phyloP scores from a whole-genome alignment of 2,888 invertebrate genomes.

The Octodonta nipae region DNA sequence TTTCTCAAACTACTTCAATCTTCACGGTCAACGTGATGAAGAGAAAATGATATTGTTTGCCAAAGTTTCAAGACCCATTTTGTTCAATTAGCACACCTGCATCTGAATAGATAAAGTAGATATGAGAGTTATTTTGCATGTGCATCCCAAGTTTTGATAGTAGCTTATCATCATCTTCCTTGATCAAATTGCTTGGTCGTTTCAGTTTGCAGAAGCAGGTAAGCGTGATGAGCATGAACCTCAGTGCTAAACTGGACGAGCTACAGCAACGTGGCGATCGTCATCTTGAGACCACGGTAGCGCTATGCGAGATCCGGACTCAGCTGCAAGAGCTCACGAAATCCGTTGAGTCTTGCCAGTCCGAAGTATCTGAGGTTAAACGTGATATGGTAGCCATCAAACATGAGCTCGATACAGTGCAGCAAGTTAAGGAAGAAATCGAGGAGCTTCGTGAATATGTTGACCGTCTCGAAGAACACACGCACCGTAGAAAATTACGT shows the following conservation, averaged over 20 bases:
- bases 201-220: constrained; percentile 90
- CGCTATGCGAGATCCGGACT: constrained; percentile 82
- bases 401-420: constrained; percentile 84
- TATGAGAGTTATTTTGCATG: too few relatives aligned
- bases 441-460: constrained; percentile 86
- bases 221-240: constrained; percentile 94
- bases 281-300: constrained; percentile 84
- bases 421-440: constrained; percentile 89
- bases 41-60: too few relatives aligned
- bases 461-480: constrained; percentile 81
- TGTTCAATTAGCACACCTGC: too few relatives aligned
- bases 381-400: constrained; percentile 91
- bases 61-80: too few relatives aligned
- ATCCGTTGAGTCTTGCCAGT: constrained; percentile 89
- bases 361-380: constrained; percentile 85
- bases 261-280: constrained; percentile 78
- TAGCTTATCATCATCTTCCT: too few relatives aligned
- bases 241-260: constrained; percentile 87
- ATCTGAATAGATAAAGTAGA: too few relatives aligned
- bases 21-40: too few relatives aligned
- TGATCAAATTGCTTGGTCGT: neutral
- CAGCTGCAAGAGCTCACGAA: constrained; percentile 88
- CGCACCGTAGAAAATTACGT: constrained; percentile 77
- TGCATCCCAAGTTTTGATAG: too few relatives aligned
- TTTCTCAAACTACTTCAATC: too few relatives aligned